Percentiles rank a stretch among this genome's conserved stretches.
Conservation (phyloP, 1,140 invertebrate species). For the Goniozus legneri region DNA sequence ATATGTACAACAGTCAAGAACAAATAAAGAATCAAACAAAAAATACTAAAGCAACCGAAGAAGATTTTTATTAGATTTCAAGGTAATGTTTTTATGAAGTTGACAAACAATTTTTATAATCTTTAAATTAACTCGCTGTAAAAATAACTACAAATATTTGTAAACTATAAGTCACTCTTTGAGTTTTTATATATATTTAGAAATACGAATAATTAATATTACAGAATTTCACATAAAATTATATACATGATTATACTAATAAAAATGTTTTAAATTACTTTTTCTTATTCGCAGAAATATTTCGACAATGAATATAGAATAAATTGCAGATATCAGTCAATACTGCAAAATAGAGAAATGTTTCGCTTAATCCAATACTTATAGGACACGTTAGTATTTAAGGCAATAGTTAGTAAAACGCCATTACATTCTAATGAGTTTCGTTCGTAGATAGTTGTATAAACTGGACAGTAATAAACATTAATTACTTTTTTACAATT, state of each 20-base stretch:
- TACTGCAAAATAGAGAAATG: conserved; percentile 71
- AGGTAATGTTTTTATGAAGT: not conserved
- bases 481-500: conserved; percentile 53
- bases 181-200: no score
- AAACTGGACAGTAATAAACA: conserved; percentile 76
- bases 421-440: conserved; percentile 59
- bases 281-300: no score
- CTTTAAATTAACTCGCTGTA: no score
- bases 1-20: conserved; percentile 86
- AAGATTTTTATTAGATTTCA: conserved; percentile 66
- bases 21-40: conserved; percentile 79
- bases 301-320: no score
- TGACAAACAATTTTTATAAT: no score
- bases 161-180: no score
- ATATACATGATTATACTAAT: no score
- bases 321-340: no score
- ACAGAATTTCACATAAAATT: no score
- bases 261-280: no score
- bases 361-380: conserved; percentile 85
- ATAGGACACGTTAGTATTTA: conserved; percentile 64
- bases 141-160: no score
- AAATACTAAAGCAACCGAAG: conserved; percentile 46
- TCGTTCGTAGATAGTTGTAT: conserved; percentile 70
- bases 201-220: no score
- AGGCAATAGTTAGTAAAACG: conserved; percentile 73